Evolutionary conservation across 2,888 invertebrate species (phyloP).

Genomic region (Sepiola atlantica): DNA sequence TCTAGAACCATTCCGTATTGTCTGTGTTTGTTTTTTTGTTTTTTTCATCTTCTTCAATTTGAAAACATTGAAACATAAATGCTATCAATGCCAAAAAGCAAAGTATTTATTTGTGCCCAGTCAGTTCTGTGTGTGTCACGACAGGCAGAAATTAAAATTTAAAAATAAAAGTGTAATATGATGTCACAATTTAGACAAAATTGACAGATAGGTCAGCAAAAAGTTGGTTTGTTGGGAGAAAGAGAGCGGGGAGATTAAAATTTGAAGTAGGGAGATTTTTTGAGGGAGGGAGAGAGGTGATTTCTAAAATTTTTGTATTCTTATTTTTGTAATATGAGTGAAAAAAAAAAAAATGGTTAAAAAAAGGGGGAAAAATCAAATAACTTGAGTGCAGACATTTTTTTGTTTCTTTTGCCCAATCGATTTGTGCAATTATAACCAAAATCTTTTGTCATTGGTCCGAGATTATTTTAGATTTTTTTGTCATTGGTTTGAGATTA

Average conservation of each 20-base stretch:
- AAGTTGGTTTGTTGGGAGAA: neutral
- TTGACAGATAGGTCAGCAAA: constrained; percentile 15
- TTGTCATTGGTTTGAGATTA: neutral
- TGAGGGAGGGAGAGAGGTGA: too few species aligned
- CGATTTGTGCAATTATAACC: neutral
- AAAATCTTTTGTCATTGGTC: neutral
- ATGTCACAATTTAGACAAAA: constrained; percentile 23
- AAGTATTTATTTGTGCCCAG: neutral
- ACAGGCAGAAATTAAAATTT: neutral
- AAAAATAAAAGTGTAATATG: constrained; percentile 3
- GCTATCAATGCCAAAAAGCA: neutral
- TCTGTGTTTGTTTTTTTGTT: neutral
- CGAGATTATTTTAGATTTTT: neutral
- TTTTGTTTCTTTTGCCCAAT: neutral
- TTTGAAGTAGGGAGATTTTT: constrained; percentile 6
- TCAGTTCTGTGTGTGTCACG: constrained; percentile 32
- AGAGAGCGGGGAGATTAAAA: neutral
- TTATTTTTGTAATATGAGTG: neutral
- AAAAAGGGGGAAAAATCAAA: neutral
- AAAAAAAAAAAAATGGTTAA: neutral
- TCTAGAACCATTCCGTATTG: constrained; percentile 32
- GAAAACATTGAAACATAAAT: neutral
- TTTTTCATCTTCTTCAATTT: neutral
- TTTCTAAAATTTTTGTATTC: neutral
- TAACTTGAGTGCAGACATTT: neutral